A percentile compares a stretch with the other conserved stretches of the same genome.
These are phyloP conservation scores for Athalia cordata DNA, from an alignment of 2,888 invertebrate species.

Conservation along the genomic window DNA sequence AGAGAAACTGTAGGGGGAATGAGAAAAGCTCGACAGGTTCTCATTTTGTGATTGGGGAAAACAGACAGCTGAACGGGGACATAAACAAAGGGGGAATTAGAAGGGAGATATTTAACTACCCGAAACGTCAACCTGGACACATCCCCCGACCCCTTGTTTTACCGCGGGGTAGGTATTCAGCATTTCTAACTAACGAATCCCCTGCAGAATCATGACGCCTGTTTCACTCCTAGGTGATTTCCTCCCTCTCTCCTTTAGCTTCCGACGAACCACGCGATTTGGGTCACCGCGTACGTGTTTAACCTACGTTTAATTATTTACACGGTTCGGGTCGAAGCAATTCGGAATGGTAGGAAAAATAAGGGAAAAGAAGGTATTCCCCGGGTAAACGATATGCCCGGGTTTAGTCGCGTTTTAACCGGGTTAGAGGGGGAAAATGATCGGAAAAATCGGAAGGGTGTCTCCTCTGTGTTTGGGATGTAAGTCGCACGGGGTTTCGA, in stretches of 20 bases:
- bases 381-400: conserved; percentile 27
- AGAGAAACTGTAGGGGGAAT: too few relatives aligned
- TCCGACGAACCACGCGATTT: conserved; percentile 20
- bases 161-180: not conserved
- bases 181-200: too few relatives aligned
- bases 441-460: not conserved
- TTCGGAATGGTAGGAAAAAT: conserved; percentile 12
- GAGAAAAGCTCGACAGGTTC: too few relatives aligned
- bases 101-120: too few relatives aligned
- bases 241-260: too few relatives aligned
- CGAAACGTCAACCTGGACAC: too few relatives aligned
- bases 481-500: too few relatives aligned
- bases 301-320: conserved; percentile 37
- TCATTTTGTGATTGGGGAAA: too few relatives aligned
- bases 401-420: not conserved
- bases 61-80: too few relatives aligned
- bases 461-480: too few relatives aligned
- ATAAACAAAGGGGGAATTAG: too few relatives aligned
- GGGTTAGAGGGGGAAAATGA: not conserved
- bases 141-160: not conserved
- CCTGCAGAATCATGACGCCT: not conserved
- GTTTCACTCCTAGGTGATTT: not conserved
- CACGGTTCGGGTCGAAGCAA: conserved; percentile 12
- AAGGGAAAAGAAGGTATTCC: conserved; percentile 9
- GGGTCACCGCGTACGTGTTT: conserved; percentile 35